Evolutionary conservation across 2,113 vertebrate genomes (phyloP), one percentile per base, ranked within the genome.

Genomic region (Nibea albiflora): DNA sequence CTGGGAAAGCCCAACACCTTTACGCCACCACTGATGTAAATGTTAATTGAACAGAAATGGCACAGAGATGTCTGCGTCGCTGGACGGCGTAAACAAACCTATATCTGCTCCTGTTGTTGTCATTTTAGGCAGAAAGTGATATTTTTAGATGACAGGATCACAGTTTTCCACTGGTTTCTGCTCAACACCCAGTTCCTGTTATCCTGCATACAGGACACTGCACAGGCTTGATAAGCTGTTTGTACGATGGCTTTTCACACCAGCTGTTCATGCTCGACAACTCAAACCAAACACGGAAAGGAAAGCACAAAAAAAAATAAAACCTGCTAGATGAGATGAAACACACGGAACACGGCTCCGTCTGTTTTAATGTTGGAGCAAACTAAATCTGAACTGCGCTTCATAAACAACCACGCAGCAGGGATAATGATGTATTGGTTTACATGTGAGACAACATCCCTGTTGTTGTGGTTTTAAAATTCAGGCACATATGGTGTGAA

Each of bases 131-230:
- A 60, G 60, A 76, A 53, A 62, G 53, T 57, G 71, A 86, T 94
- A 93, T 94, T 94, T 93, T 92, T 93, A 93, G 92, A 89, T 79
- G 78, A 86, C 79, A 86, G 85, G 86, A 89, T 93, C 81, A 88
- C 69, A 88, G 78, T 90, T 92, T 92, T 89, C 83, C 89, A 92
- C 60, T 86, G 65, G 76, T 91, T 93, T 91, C 81, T 67, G 77
- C 80, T 85, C 76, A 88, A 87, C 82, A 80, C 81, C 80, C 86
- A 92, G 58, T 90, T 93, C 89, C 90, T 90, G 91, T 92, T 92
- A 86, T 92, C 73, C 68, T 57, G 60, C 85, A 83, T 57, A 70
- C 91, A 91, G 90, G 85, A 91, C 82, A 67, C 88, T 88, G 90
- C 80, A 83, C 61, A 56, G 80, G 80, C 85, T 86, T 86, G 90